Conservation (phyloP, 2,888 invertebrate genomes). For the Tenthredo distinguenda region DNA sequence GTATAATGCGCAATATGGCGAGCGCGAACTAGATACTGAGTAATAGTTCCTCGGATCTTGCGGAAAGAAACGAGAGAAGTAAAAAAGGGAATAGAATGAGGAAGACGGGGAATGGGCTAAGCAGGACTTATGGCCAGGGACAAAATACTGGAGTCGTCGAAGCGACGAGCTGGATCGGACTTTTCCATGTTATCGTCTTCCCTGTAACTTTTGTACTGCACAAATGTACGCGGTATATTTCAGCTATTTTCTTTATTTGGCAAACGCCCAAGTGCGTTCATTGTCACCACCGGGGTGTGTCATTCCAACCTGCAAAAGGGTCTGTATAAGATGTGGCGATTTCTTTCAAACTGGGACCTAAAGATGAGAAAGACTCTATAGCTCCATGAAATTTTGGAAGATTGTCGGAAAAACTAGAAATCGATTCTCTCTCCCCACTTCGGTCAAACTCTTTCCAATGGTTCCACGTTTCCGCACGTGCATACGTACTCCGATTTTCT, state of each 20-base stretch:
- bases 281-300: neutral
- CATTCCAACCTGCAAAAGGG: neutral
- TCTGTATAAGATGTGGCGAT: neutral
- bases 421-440: neutral
- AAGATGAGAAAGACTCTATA: neutral
- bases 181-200: neutral
- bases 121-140: constrained; percentile 44
- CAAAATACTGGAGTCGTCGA: constrained; percentile 26
- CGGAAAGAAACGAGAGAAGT: neutral
- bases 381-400: neutral
- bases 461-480: neutral
- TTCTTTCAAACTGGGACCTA: neutral
- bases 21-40: neutral
- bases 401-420: neutral
- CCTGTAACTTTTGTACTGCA: neutral
- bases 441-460: neutral
- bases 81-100: neutral
- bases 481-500: neutral
- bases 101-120: constrained; percentile 26
- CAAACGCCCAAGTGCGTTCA: neutral
- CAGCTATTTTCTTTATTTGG: neutral
- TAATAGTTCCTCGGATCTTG: neutral
- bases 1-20: neutral
- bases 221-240: neutral
- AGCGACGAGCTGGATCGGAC: neutral